These are phyloP conservation scores for Trisateles emortualis DNA, from an alignment of 2,888 invertebrate genomes.

Conservation along the genomic window DNA sequence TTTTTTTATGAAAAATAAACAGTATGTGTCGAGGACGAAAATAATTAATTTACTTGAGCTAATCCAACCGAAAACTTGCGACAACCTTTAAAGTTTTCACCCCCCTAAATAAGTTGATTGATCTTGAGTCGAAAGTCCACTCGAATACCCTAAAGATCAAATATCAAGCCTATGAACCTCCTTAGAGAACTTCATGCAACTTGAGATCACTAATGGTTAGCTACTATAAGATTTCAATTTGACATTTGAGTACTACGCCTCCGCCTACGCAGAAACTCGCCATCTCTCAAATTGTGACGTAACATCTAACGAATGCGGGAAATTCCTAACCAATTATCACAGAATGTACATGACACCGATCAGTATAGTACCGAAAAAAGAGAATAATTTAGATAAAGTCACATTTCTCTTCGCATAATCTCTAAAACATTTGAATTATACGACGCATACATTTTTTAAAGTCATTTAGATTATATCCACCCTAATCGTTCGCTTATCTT, in stretches of 20 bases:
- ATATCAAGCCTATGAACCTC: too few relatives aligned
- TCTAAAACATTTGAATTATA: conserved; percentile 1
- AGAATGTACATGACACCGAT: conserved; percentile 1
- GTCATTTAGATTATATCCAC: conserved; percentile 22
- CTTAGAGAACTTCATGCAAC: too few relatives aligned
- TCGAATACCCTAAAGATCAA: too few relatives aligned
- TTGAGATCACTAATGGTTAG: too few relatives aligned
- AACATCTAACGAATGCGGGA: not conserved
- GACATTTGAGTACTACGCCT: not conserved
- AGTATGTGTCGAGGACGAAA: too few relatives aligned
- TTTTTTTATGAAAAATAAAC: too few relatives aligned
- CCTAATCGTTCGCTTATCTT: conserved; percentile 20
- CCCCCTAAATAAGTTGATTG: too few relatives aligned
- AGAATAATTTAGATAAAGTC: conserved; percentile 4
- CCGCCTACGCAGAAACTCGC: not conserved
- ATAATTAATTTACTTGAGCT: too few relatives aligned
- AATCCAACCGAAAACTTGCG: too few relatives aligned
- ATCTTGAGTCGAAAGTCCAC: too few relatives aligned
- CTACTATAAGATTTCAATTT: not conserved
- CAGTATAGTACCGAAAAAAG: conserved; percentile 2
- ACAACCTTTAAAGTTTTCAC: too few relatives aligned
- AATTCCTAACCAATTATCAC: not conserved
- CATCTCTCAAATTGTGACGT: not conserved
- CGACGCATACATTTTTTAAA: conserved; percentile 8
- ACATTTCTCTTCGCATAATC: conserved; percentile 2